Evolutionary conservation across 2,888 invertebrate species (phyloP), one percentile per base, ranked within the genome.

Genomic region (Brassicogethes aeneus): DNA sequence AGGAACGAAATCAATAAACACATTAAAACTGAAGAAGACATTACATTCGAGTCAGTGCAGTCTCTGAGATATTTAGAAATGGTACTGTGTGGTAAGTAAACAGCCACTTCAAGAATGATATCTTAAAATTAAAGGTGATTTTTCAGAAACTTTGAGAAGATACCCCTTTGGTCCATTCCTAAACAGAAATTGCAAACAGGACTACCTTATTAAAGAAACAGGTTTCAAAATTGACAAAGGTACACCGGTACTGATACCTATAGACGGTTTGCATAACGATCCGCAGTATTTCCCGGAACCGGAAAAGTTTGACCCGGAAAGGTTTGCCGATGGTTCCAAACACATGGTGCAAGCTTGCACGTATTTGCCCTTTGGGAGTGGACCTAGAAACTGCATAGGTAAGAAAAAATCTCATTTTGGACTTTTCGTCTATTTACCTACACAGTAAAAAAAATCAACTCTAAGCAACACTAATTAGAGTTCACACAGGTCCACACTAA

Each of bases 61-160:
- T 68, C 71, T 16, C 69, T 76, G 71, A 61, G 63, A 8, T 75
- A 74, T 47, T 52, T 76, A 48, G 72, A 74, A 37, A 69, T 68
- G 61, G 72, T 73, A 1, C 51, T 74, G 1, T 59, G 59, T 44
- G 71, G 71, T 70, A 61, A 53, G 44, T 29, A 23, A 23, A 23
- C 2, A 1, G 5, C 15, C 15, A 36, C 8, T 15, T 8, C 5
- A 12, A 16, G 5, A 14, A 16, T 15, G 3, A 36, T 5, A 10
- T 23, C n/a, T n/a, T n/a, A n/a, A n/a, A n/a, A n/a, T n/a, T n/a
- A n/a, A n/a, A n/a, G n/a, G n/a, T n/a, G n/a, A n/a, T n/a, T n/a
- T 61, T 55, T 37, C 55, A 66, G 71, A 72, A 58, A 66, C 69
- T 0, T 53, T 71, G 5, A 53, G 72, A 17, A 56, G 65, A 35